These are phyloP conservation scores for Cuniculus paca DNA, from an alignment of 2,797 vertebrate species.

Conservation along the genomic window DNA sequence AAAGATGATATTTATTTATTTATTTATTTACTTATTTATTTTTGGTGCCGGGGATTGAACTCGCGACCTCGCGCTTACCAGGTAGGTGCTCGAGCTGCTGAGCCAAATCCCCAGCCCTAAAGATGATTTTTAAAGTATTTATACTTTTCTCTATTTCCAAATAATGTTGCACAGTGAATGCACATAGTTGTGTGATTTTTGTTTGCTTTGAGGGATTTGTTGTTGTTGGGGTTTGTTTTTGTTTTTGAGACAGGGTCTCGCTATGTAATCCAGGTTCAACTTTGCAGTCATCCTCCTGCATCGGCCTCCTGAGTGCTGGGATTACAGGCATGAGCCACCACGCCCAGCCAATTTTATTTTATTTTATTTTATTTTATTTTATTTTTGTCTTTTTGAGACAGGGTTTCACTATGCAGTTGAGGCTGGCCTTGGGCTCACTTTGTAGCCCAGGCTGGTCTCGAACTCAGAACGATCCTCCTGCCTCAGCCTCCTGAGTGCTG, in stretches of 20 bases:
- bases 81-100: too few species aligned
- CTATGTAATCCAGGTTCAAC: neutral
- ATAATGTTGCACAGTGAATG: neutral
- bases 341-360: neutral
- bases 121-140: slow-evolving; percentile 17
- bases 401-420: too few species aligned
- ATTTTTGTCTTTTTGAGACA: too few species aligned
- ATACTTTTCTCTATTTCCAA: slow-evolving; percentile 28
- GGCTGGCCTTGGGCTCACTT: too few species aligned
- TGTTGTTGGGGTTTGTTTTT: too few species aligned
- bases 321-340: neutral
- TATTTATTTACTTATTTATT: too few species aligned
- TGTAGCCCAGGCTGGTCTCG: too few species aligned
- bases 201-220: neutral
- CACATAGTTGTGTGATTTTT: neutral
- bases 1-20: slow-evolving; percentile 22
- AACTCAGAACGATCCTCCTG: too few species aligned
- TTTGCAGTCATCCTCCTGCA: neutral
- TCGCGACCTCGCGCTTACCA: too few species aligned
- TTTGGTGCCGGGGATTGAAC: too few species aligned
- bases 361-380: neutral
- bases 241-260: neutral
- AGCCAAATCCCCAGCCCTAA: too few species aligned
- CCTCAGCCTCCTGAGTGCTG: neutral
- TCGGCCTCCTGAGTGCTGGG: neutral